Evolutionary conservation across 1,140 invertebrate genomes (phyloP).

Genomic region (Cydia amplana): DNA sequence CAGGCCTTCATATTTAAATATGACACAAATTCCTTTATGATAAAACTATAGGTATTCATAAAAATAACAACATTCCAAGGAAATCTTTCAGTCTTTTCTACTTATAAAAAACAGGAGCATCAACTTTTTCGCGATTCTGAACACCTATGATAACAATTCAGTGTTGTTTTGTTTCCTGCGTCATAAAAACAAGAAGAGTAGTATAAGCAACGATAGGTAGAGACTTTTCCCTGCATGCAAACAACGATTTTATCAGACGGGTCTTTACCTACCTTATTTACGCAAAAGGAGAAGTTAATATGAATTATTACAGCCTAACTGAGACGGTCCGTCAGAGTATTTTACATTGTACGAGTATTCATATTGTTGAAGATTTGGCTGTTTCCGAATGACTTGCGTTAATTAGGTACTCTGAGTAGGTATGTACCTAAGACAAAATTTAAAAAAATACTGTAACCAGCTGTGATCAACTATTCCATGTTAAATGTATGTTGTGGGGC

Average conservation of each 20-base stretch:
- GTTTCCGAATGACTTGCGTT: no score
- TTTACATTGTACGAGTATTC: no score
- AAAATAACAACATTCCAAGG: not conserved
- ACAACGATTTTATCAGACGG: not conserved
- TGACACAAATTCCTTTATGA: not conserved
- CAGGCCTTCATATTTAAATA: not conserved
- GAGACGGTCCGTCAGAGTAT: no score
- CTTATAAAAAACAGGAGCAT: not conserved
- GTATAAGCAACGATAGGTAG: slow-evolving; percentile 6
- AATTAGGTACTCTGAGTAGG: no score
- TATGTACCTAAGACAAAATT: no score
- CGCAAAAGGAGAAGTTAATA: no score
- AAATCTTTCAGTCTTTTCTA: not conserved
- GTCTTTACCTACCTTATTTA: not conserved
- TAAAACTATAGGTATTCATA: not conserved
- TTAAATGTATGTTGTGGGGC: no score
- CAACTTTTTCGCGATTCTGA: not conserved
- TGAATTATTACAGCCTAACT: no score
- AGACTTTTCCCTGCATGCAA: not conserved
- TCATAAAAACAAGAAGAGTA: slow-evolving; percentile 24
- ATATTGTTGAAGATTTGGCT: no score
- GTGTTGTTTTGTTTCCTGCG: not conserved
- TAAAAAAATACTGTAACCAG: no score
- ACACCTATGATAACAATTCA: slow-evolving; percentile 26
- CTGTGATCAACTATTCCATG: no score